A percentile compares a stretch with the other conserved stretches of the same genome.
Conservation (phyloP, 2,113 vertebrate species). For the Barnardius zonarius region DNA sequence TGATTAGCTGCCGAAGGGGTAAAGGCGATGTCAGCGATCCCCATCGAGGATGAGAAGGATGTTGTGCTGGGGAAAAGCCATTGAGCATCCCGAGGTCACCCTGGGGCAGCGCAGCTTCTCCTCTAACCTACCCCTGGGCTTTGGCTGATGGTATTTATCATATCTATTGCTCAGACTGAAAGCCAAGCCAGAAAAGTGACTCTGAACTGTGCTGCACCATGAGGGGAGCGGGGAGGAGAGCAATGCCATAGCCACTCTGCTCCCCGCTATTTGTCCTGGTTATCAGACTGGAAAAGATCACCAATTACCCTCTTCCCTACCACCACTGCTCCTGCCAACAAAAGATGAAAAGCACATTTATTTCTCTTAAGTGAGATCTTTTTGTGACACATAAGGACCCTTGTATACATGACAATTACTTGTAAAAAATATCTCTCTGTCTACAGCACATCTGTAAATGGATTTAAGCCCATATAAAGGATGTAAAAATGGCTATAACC, state of each 20-base stretch:
- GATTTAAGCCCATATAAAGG: slow-evolving; percentile 48
- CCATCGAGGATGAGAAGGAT: fast-evolving
- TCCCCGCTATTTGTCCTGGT: background rate
- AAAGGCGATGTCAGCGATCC: background rate
- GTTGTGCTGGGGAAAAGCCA: background rate
- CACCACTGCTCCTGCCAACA: slow-evolving; percentile 31
- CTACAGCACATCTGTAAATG: slow-evolving; percentile 41
- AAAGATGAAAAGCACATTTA: slow-evolving; percentile 65
- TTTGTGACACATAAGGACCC: slow-evolving; percentile 50
- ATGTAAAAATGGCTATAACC: slow-evolving; percentile 30
- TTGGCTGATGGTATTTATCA: background rate
- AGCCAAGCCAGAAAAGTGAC: background rate
- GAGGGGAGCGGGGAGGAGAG: background rate
- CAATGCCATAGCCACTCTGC: background rate
- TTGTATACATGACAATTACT: slow-evolving; percentile 51
- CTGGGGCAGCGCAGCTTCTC: background rate
- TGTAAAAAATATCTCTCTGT: slow-evolving; percentile 59
- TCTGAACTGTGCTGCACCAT: background rate
- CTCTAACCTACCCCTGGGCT: background rate
- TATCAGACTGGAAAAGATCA: slow-evolving; percentile 67
- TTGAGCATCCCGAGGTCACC: background rate
- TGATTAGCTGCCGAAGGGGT: background rate
- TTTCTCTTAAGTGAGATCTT: slow-evolving; percentile 59
- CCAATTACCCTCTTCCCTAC: slow-evolving; percentile 36
- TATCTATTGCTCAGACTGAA: background rate